Conservation (phyloP, 2,888 invertebrate genomes). For the Meghimatium bilineatum region DNA sequence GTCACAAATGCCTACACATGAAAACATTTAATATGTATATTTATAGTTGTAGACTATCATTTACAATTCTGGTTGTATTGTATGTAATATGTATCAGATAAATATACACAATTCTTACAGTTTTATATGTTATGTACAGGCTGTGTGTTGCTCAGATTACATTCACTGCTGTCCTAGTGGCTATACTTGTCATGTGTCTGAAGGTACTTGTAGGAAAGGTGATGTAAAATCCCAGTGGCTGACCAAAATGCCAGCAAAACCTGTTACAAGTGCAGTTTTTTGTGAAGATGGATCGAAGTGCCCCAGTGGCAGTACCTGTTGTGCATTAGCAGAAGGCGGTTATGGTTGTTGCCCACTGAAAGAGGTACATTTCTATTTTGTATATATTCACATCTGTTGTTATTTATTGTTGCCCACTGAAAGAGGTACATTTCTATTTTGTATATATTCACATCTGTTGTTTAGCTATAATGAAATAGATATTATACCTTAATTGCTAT, state of each 20-base stretch:
- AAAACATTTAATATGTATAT: no score
- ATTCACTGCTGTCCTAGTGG: constrained; percentile 66
- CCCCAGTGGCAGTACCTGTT: constrained; percentile 69
- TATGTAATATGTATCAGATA: neutral
- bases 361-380: constrained; percentile 53
- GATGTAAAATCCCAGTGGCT: neutral
- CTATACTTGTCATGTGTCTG: constrained; percentile 56
- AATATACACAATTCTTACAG: neutral
- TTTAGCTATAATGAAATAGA: no score
- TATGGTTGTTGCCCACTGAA: constrained; percentile 74
- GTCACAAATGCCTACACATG: no score
- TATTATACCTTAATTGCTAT: no score
- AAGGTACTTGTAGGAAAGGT: constrained; percentile 53
- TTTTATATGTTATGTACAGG: neutral
- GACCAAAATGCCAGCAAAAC: constrained; percentile 4
- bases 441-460: neutral
- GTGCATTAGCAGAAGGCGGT: constrained; percentile 57
- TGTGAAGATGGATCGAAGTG: constrained; percentile 53
- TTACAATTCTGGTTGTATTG: neutral
- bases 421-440: constrained; percentile 55
- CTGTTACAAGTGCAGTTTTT: neutral
- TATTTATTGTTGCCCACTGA: constrained; percentile 33
- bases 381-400: neutral
- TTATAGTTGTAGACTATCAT: neutral
- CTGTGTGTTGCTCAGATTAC: constrained; percentile 69